phyloP scores from a whole-genome alignment of 1,140 invertebrate genomes.

The Sycophaga agraensis region DNA sequence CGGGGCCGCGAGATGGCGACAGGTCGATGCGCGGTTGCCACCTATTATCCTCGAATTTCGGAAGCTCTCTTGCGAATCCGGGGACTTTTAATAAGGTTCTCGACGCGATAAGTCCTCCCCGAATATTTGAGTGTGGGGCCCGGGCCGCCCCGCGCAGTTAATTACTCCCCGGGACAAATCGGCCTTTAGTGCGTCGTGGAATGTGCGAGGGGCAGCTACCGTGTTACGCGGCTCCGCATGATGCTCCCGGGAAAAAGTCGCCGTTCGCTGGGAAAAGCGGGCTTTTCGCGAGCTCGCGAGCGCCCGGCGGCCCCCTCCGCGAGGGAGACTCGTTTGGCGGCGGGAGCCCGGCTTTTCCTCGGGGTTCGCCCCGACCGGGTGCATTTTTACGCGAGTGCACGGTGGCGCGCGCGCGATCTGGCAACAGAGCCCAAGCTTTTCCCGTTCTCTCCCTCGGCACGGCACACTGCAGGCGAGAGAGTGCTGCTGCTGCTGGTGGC shows the following conservation, averaged over 20 bases:
- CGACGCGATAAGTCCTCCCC: conserved; percentile 13
- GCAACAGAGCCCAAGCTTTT: conserved; percentile 31
- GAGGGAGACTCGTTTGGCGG: not conserved
- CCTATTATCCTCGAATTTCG: conserved; percentile 47
- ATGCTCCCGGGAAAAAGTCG: conserved; percentile 46
- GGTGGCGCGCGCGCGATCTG: conserved; percentile 11
- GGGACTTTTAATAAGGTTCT: conserved; percentile 42
- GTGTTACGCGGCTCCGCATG: conserved; percentile 58
- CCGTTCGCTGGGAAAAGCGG: not conserved
- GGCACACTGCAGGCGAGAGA: not conserved
- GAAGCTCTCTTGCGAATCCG: conserved; percentile 34
- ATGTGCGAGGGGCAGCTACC: conserved; percentile 55
- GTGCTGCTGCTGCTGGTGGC: conserved; percentile 11
- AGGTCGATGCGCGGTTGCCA: conserved; percentile 48
- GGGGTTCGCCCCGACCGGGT: too few relatives aligned
- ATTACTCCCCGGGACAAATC: conserved; percentile 34
- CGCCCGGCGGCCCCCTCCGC: not conserved
- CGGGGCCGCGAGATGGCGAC: conserved; percentile 29
- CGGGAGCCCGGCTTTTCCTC: too few relatives aligned
- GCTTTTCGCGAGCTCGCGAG: not conserved
- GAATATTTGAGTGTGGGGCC: conserved; percentile 39
- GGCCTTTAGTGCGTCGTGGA: conserved; percentile 53
- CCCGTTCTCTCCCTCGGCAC: conserved; percentile 25
- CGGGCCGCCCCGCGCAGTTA: conserved; percentile 35
- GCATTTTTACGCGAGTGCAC: conserved; percentile 7